Conservation (phyloP, 2,888 invertebrate genomes). For the Lobophora halterata region DNA sequence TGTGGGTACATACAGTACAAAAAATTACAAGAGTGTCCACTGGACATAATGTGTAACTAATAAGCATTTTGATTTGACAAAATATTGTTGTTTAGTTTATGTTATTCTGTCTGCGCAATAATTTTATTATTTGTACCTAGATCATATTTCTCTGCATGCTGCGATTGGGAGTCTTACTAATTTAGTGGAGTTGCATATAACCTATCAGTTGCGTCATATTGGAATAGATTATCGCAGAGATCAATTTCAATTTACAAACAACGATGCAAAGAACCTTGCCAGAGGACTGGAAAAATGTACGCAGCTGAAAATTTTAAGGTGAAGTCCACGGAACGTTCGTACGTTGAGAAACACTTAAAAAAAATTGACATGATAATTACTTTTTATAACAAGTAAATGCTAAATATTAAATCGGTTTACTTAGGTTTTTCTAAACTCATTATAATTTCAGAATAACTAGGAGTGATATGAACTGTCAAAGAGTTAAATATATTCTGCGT, state of each 20-base stretch:
- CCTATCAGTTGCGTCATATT: conserved; percentile 59
- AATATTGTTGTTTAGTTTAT: too few species aligned
- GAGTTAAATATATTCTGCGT: conserved; percentile 66
- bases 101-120: not conserved
- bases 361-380: too few species aligned
- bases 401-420: too few species aligned
- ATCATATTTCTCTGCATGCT: conserved; percentile 74
- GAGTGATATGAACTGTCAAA: conserved; percentile 71
- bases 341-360: too few species aligned
- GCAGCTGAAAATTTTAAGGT: conserved; percentile 62
- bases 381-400: too few species aligned
- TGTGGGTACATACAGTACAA: too few species aligned
- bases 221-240: conserved; percentile 66
- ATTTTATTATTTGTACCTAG: too few species aligned
- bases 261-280: conserved; percentile 69
- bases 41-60: too few species aligned
- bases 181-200: conserved; percentile 66
- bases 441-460: conserved; percentile 60
- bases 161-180: conserved; percentile 68
- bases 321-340: too few species aligned
- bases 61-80: too few species aligned
- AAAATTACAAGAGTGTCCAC: too few species aligned
- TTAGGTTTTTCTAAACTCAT: too few species aligned
- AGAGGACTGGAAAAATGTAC: conserved; percentile 66
- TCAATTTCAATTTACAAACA: conserved; percentile 75